phyloP scores from a whole-genome alignment of 2,888 invertebrate species.

The Lumbricus terrestris region DNA sequence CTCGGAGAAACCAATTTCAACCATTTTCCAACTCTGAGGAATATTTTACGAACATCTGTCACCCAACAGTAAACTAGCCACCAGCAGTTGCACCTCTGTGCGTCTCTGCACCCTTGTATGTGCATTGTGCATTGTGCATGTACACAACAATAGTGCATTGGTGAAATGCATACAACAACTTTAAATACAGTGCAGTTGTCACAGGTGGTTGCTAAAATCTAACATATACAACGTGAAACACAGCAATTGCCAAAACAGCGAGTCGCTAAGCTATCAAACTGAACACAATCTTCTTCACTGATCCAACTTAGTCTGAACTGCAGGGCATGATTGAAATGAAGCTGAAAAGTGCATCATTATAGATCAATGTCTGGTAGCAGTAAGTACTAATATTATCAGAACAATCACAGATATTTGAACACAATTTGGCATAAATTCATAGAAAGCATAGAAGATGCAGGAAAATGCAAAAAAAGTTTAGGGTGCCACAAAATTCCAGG shows the following conservation, averaged over 20 bases:
- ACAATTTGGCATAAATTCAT: not conserved
- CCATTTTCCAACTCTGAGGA: not conserved
- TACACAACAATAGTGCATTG: not conserved
- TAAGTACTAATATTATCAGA: not conserved
- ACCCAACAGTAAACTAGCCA: not conserved
- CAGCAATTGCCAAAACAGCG: not conserved
- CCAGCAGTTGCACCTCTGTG: not conserved
- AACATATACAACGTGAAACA: not conserved
- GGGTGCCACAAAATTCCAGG: not conserved
- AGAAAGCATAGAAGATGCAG: not conserved
- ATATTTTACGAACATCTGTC: not conserved
- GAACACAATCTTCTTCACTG: not conserved
- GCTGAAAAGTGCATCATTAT: not conserved
- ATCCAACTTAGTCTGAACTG: not conserved
- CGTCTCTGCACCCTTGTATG: not conserved
- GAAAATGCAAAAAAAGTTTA: not conserved
- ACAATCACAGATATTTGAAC: not conserved
- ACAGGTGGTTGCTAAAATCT: not conserved
- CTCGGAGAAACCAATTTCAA: not conserved
- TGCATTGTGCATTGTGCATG: not conserved
- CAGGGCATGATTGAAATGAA: not conserved
- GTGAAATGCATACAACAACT: not conserved
- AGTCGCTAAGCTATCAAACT: not conserved
- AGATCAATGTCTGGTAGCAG: not conserved
- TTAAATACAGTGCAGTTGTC: not conserved